Base-by-base conservation (phyloP, 2,113 vertebrate species). In the Amazona vittata region DNA sequence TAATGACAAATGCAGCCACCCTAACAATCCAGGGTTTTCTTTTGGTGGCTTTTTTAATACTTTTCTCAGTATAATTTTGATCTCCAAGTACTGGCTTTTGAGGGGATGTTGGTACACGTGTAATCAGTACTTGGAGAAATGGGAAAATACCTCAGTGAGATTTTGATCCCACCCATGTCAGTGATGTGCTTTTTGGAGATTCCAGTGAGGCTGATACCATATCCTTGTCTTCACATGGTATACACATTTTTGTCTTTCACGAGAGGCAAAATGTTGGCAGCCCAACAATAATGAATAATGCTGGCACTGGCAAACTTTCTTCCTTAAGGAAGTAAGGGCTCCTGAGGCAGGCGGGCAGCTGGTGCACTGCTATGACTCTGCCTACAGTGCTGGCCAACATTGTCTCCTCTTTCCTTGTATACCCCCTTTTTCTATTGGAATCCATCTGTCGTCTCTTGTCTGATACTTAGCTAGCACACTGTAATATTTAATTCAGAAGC, bases 341-440 rank as follows among this genome's bases (percentile, higher is more conserved):
- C 50, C 49, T 50, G 83, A 90, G 93, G 86, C 93, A 86, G 75
- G 57, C 3, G 2, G 76, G 88, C 94, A 88, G 85, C 93, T 96
- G 83, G 69, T 73, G 62, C 39, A 12, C 47, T 52, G 80, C 11
- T 81, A 46, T 1, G 64, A 60, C 55, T 68, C 33, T 92, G 76
- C 73, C 73, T 52, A 1, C 35, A 60, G 69, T 68, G 76, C 76
- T 92, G 89, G 86, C 88, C 65, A 92, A 49, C 52, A 10, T 15
- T 86, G 64, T 75, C 79, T 90, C 55, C 55, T 95, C 55, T 60
- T 89, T 10, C 37, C 83, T 82, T 62, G 33, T 8, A 18, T 47
- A 5, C 21, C 19, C 49, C 15, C 22, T 83, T 68, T 76, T 89
- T 64, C 82, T 84, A 0, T 46, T 33, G 43, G 43, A 75, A 74